Percentiles rank a stretch among this genome's conserved stretches.
Conservation (phyloP, 1,140 invertebrate genomes). For the Antheraea mylitta region DNA sequence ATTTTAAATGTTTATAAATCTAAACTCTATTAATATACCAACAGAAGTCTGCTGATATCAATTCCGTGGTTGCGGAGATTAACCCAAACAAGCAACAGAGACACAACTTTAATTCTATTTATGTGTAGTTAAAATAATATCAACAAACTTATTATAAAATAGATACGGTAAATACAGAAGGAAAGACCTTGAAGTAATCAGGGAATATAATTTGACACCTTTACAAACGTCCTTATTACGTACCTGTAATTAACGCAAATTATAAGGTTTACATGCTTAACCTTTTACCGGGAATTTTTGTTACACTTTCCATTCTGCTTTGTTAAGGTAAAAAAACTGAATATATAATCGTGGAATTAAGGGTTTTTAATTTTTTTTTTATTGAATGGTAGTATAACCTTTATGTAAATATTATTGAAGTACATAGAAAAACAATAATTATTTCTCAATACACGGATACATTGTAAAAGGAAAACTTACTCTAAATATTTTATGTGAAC, state of each 20-base stretch:
- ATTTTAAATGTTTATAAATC: no score
- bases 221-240: neutral
- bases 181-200: neutral
- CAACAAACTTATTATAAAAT: neutral
- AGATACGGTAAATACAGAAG: neutral
- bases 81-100: no score
- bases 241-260: neutral
- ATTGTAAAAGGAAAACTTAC: no score
- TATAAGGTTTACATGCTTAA: neutral
- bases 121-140: neutral
- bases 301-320: slow-evolving; percentile 3
- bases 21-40: no score
- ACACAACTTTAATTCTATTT: no score
- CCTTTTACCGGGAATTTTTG: slow-evolving; percentile 7
- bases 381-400: neutral
- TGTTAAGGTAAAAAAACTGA: neutral
- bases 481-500: no score
- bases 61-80: no score
- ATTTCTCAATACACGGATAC: no score
- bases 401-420: neutral
- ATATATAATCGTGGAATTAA: neutral
- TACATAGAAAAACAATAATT: neutral
- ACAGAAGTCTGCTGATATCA: no score
- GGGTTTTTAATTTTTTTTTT: neutral
- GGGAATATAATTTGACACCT: neutral